Percentiles rank a stretch among this genome's conserved stretches.
Conservation (phyloP, 2,888 invertebrate species). For the Hyposoter dolosus region DNA sequence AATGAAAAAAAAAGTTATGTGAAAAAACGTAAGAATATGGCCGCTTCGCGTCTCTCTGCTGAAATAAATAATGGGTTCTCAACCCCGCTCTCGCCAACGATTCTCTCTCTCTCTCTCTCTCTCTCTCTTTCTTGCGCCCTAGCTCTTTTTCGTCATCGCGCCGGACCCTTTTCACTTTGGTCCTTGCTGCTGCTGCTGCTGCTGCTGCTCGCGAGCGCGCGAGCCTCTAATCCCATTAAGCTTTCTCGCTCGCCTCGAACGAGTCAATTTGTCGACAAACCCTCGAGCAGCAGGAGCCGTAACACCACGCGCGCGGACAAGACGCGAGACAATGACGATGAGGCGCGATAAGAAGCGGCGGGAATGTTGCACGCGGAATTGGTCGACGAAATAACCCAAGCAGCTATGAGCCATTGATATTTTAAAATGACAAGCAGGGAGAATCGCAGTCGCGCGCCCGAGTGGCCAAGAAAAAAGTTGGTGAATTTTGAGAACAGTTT, state of each 20-base stretch:
- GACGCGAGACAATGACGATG: too few species aligned
- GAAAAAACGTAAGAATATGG: slow-evolving; percentile 81
- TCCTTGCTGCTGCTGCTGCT: too few species aligned
- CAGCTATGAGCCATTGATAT: too few species aligned
- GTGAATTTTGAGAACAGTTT: slow-evolving; percentile 84
- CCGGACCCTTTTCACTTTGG: slow-evolving; percentile 60
- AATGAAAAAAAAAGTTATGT: too few species aligned
- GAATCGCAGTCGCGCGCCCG: too few species aligned
- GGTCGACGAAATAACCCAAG: too few species aligned
- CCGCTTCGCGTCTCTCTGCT: slow-evolving; percentile 75
- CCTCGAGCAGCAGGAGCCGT: background rate
- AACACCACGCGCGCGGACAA: too few species aligned
- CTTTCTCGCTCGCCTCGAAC: slow-evolving; percentile 56
- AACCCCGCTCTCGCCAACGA: slow-evolving; percentile 70
- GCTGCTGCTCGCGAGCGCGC: background rate
- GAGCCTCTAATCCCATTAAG: slow-evolving; percentile 68
- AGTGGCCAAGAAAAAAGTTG: too few species aligned
- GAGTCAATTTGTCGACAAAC: slow-evolving; percentile 68
- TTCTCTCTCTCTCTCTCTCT: slow-evolving; percentile 41
- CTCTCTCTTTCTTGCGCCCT: too few species aligned
- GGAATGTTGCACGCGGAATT: too few species aligned
- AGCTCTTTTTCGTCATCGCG: slow-evolving; percentile 9
- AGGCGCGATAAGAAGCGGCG: too few species aligned
- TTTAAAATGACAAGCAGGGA: too few species aligned
- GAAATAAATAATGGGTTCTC: slow-evolving; percentile 77